Evolutionary conservation across 1,140 invertebrate genomes (phyloP).

Genomic region (Galleria mellonella): DNA sequence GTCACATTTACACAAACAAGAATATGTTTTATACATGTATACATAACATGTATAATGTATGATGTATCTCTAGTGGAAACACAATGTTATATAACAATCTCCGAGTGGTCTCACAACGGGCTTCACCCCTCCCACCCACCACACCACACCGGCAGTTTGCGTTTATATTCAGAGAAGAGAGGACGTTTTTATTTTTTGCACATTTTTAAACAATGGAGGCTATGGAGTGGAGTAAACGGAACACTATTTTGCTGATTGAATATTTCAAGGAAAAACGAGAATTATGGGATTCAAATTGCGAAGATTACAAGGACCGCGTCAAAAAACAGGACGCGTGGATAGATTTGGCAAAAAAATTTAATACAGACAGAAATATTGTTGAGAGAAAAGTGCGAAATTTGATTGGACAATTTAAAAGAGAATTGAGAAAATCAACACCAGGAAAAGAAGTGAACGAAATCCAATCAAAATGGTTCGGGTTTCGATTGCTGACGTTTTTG

Average conservation of each 20-base stretch:
- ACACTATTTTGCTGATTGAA: conserved; percentile 12
- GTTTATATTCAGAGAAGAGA: no score
- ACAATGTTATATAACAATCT: no score
- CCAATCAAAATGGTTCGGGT: not conserved
- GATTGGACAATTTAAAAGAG: conserved; percentile 2
- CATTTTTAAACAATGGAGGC: no score
- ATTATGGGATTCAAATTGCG: conserved; percentile 18
- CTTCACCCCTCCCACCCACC: no score
- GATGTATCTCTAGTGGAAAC: no score
- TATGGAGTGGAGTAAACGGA: no score
- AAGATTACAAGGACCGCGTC: conserved; percentile 18
- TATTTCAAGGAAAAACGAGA: conserved; percentile 20
- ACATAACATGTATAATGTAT: no score
- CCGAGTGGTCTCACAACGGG: no score
- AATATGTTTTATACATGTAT: no score
- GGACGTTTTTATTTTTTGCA: no score
- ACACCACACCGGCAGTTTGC: no score
- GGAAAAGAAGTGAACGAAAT: not conserved
- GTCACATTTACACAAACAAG: no score
- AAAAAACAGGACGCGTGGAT: conserved; percentile 22
- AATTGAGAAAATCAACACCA: not conserved
- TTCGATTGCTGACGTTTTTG: not conserved
- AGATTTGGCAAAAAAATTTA: conserved; percentile 16
- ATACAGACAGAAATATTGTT: conserved; percentile 12
- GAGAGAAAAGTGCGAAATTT: conserved; percentile 8